Evolutionary conservation across 53 echinoderm and acorn worm genomes (phyloP).

Genomic region (Henricia sp.): DNA sequence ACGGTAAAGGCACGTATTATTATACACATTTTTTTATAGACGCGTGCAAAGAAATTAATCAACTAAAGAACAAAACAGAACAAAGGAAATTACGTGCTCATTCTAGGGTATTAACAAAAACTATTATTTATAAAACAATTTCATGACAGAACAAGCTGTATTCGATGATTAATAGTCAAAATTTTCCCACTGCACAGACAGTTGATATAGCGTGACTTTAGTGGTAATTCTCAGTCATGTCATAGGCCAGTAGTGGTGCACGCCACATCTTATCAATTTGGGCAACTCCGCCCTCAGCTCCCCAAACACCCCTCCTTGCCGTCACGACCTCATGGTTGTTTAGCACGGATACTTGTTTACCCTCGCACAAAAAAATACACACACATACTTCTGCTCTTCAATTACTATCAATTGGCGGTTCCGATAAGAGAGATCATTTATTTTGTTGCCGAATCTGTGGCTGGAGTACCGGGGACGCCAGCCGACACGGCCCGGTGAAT

Average conservation of each 20-base stretch:
- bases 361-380: conserved; percentile 15
- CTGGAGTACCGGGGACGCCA: conserved; percentile 14
- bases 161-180: too few species aligned
- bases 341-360: conserved; percentile 14
- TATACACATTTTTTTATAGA: too few species aligned
- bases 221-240: background rate
- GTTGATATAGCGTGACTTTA: background rate
- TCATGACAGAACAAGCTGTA: too few species aligned
- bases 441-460: background rate
- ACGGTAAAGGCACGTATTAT: too few species aligned
- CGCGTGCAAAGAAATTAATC: too few species aligned
- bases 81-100: too few species aligned
- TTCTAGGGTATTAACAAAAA: too few species aligned
- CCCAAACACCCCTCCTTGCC: background rate
- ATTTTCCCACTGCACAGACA: too few species aligned
- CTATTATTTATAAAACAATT: too few species aligned
- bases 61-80: too few species aligned
- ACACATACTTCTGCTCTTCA: conserved; percentile 30
- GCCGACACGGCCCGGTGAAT: conserved; percentile 4
- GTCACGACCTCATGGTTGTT: background rate
- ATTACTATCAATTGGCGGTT: conserved; percentile 34
- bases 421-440: conserved; percentile 43
- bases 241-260: background rate
- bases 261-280: background rate
- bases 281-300: background rate